Evolutionary conservation across 2,113 vertebrate species (phyloP), one percentile per base, ranked within the genome.

Genomic region (Trichechus manatus): DNA sequence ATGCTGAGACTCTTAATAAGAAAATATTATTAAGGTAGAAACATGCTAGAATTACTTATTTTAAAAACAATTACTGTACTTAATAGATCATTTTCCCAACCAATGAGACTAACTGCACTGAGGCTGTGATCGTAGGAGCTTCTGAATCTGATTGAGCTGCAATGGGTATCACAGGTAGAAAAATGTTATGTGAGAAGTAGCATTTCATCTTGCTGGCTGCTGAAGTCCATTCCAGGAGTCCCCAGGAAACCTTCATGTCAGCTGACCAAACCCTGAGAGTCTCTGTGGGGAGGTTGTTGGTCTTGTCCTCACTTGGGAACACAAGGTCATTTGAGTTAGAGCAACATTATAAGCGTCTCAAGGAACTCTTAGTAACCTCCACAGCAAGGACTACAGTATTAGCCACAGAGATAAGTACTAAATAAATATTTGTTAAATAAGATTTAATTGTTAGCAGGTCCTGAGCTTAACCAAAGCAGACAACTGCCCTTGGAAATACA

Each of bases 1-100:
- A 70, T 96, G 44, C 66, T 66, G 59, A 93, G 42, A 50, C 50
- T 79, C 89, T 89, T 47, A 74, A 13, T 56, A 56, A 56, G 10
- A 47, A 47, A 90, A 92, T 70, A 85, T 74, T 68, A 33, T 56
- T 94, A 72, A 93, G 36, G 44, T 85, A 61, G 66, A 94, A 95
- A 93, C 78, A 87, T 81, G 23, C 44, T 93, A 78, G 80, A 88
- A 95, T 93, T 93, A 87, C 87, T 87, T 95, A 96, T 93, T 97
- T 96, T 80, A 36, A 91, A 93, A 95, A 87, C 29, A 93, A 25
- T 79, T 93, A 70, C 47, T 47, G 20, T 91, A 44, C 29, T 44
- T 61, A 96, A 89, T 88, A 64, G 42, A 78, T 86, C 10, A 74
- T 87, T 93, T 96, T 10, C 59, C 59, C 56, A 86, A 86, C 23